Conservation (phyloP, 2,888 invertebrate genomes). For the Aproaerema taeniolella region DNA sequence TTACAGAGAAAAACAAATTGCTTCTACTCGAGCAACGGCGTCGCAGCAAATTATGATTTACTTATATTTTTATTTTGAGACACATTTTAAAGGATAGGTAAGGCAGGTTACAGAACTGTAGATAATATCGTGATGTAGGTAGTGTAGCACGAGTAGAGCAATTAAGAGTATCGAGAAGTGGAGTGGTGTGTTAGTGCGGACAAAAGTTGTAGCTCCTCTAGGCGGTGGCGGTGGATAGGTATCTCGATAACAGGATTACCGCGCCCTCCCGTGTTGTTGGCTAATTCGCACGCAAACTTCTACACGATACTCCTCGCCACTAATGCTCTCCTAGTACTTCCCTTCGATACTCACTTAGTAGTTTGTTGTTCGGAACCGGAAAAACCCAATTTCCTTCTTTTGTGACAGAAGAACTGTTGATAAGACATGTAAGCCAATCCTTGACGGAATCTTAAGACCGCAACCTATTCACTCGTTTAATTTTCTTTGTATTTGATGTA, state of each 20-base stretch:
- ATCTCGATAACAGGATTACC: conserved; percentile 68
- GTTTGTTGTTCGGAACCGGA: not conserved
- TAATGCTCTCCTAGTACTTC: conserved; percentile 39
- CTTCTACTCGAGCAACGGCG: conserved; percentile 38
- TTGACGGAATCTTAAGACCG: too few relatives aligned
- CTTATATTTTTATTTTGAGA: conserved; percentile 6
- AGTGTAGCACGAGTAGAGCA: too few relatives aligned
- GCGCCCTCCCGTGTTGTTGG: conserved; percentile 51
- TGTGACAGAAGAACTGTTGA: too few relatives aligned
- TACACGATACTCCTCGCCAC: conserved; percentile 42
- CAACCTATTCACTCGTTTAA: too few relatives aligned
- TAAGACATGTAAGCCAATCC: too few relatives aligned
- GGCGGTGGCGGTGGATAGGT: conserved; percentile 33
- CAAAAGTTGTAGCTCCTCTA: conserved; percentile 43
- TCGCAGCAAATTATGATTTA: conserved; percentile 25
- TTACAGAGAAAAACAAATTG: conserved; percentile 61
- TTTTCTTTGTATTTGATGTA: too few relatives aligned
- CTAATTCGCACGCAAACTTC: conserved; percentile 65
- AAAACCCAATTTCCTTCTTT: not conserved
- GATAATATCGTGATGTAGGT: too few relatives aligned
- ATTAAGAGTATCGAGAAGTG: conserved; percentile 29
- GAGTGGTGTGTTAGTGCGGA: too few relatives aligned
- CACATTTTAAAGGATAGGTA: not conserved
- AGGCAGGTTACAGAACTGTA: conserved; percentile 3
- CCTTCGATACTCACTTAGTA: not conserved